Base-by-base conservation (phyloP, 2,797 vertebrate species). In the Podarcis siculus region DNA sequence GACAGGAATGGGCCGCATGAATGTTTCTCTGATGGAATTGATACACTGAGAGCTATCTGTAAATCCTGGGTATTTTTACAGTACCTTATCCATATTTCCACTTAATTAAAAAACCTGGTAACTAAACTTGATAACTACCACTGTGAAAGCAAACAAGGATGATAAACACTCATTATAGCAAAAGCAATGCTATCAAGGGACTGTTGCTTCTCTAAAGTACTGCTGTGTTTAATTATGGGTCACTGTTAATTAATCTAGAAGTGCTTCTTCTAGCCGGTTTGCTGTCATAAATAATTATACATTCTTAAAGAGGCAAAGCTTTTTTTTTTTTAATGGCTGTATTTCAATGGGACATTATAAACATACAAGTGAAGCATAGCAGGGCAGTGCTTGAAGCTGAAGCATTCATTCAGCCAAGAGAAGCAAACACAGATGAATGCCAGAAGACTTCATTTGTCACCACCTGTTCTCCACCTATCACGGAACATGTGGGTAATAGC, bases 241-340 rank as follows among this genome's bases (percentile, higher is more conserved):
- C 94, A 95, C 73, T 93, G 83, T 94, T 96, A 97, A 95, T 96
- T 96, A 96, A 96, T 95, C 92, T 87, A 90, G 82, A 95, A 94
- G 77, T 91, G 32, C 78, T 95, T 94, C 86, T 92, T 94, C 79
- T 93, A 66, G 89, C 83, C 91, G 83, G 76, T 90, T 94, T 89
- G 76, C 86, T 94, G 93, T 96, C 94, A 96, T 89, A 80, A 94
- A 86, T 91, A 94, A 96, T 95, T 95, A 93, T 45, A 91, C 90
- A 90, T 94, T 93, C 87, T 95, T 95, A 92, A 94, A 94, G 87
- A 95, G 30, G 49, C 10, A 39, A 85, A 23, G 35, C n/a, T n/a
- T 37, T 89, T 88, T 61, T 84, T 39, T 35, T 61, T 76, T 81
- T 82, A 93, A 55, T 86, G 83, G 23, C 82, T 91, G 84, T 85